Base-by-base conservation (phyloP, 2,113 vertebrate species). In the Grantiella picta region DNA sequence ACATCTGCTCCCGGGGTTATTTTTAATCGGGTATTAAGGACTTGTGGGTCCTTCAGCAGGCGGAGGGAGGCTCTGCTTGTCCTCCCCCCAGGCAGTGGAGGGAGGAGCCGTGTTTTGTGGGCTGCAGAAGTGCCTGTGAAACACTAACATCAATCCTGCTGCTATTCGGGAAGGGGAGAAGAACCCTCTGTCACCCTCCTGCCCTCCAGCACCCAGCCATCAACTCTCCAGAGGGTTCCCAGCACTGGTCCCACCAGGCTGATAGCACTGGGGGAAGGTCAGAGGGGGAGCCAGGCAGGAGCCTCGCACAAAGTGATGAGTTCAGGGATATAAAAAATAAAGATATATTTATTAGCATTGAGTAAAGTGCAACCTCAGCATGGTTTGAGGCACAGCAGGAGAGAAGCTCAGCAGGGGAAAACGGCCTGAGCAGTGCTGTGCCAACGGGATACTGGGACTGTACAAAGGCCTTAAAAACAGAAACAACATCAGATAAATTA, bases 1-100 rank as follows among this genome's bases (percentile, higher is more conserved):
- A 54, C 95, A 97, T 94, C 95, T 96, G 97, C 89, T 96, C 66
- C 50, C 19, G 0, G 66, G 14, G 70, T 47, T 92, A 93, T 96
- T 96, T 95, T 88, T 94, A 96, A 76, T 85, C 8, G 8, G 66
- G 85, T n/a, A 93, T 95, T 94, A 92, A 75, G 83, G 89, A 45
- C 27, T 76, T 35, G 38, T 40, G 79, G 61, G 71, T 44, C 56
- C 83, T 88, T 72, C n/a, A 25, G 66, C 69, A 35, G 56, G 38
- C 2, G 3, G 25, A 15, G 61, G 19, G 18, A 14, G 56, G 31
- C 8, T 40, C 28, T 2, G 10, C 8, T 49, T 11, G 15, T 52
- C 45, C 31, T n/a, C 42, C 12, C 19, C 44, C 22, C 45, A 52
- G 23, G 83, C 72, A 7, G 1, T 28, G 33, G 54, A 69, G 45